phyloP scores from a whole-genome alignment of 1,140 invertebrate genomes.

The Ptiloglossa arizonensis region DNA sequence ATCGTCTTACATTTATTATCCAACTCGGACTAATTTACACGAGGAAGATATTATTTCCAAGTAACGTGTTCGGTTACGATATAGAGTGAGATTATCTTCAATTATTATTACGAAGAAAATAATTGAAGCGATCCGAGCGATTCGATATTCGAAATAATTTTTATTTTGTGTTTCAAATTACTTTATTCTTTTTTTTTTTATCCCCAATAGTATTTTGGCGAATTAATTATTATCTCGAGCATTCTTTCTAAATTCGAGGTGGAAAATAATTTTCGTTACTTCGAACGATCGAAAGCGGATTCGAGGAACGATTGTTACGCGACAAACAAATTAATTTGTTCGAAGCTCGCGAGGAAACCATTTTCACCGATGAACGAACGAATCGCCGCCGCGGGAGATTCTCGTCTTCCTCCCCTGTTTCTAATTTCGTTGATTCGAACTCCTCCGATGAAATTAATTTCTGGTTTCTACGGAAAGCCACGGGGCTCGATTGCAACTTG shows the following conservation, averaged over 20 bases:
- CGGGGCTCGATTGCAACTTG: background rate
- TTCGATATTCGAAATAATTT: too few species aligned
- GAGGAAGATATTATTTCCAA: too few species aligned
- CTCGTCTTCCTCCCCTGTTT: background rate
- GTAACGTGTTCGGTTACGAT: too few species aligned
- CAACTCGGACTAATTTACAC: too few species aligned
- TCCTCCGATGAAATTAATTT: conserved; percentile 15
- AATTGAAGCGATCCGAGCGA: too few species aligned
- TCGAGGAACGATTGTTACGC: background rate
- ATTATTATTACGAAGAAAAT: too few species aligned
- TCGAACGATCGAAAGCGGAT: background rate
- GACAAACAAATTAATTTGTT: conserved; percentile 8
- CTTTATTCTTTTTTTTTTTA: too few species aligned
- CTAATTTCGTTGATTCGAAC: conserved; percentile 23
- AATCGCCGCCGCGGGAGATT: background rate
- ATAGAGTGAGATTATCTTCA: too few species aligned
- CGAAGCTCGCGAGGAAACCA: background rate
- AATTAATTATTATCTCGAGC: too few species aligned
- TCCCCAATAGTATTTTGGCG: too few species aligned
- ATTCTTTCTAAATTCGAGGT: background rate
- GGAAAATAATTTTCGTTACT: background rate
- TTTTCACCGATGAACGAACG: background rate
- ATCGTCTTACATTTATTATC: too few species aligned
- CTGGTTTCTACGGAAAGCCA: background rate
- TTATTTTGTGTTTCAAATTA: too few species aligned